Evolutionary conservation across 2,888 invertebrate species (phyloP).

Genomic region (Lottia scabra): DNA sequence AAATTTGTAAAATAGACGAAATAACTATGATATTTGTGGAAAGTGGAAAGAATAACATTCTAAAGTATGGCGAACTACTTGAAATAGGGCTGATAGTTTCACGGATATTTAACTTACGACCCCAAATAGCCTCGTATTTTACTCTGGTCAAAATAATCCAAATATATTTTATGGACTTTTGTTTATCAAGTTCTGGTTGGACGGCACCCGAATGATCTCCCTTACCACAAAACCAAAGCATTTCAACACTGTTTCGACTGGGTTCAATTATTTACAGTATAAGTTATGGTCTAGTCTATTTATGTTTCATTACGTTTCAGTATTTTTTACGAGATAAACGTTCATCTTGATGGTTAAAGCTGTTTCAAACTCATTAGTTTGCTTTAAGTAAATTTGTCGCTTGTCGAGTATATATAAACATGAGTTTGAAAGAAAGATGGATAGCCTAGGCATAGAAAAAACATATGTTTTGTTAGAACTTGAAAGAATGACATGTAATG

Average conservation of each 20-base stretch:
- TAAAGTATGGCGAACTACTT: no score
- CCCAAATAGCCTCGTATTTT: neutral
- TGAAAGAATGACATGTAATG: neutral
- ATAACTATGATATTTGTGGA: neutral
- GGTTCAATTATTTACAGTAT: neutral
- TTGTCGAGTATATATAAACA: slow-evolving; percentile 3
- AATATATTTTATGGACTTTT: slow-evolving; percentile 1
- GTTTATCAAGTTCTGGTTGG: neutral
- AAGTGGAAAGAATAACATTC: neutral
- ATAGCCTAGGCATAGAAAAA: neutral
- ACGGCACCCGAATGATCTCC: neutral
- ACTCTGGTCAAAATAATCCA: neutral
- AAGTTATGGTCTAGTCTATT: slow-evolving; percentile 9
- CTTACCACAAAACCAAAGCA: neutral
- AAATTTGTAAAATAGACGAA: neutral
- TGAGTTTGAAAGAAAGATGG: neutral
- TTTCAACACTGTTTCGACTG: neutral
- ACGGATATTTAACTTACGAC: neutral
- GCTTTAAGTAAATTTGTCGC: slow-evolving; percentile 7
- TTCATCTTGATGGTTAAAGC: neutral
- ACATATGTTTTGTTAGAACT: neutral
- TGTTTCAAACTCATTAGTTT: slow-evolving; percentile 1
- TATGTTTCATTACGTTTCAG: slow-evolving; percentile 19
- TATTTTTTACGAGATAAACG: slow-evolving; percentile 1
- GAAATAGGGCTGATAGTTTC: neutral